These are phyloP conservation scores for Pandemis cinnamomeana DNA, from an alignment of 2,888 invertebrate species.

Conservation along the genomic window DNA sequence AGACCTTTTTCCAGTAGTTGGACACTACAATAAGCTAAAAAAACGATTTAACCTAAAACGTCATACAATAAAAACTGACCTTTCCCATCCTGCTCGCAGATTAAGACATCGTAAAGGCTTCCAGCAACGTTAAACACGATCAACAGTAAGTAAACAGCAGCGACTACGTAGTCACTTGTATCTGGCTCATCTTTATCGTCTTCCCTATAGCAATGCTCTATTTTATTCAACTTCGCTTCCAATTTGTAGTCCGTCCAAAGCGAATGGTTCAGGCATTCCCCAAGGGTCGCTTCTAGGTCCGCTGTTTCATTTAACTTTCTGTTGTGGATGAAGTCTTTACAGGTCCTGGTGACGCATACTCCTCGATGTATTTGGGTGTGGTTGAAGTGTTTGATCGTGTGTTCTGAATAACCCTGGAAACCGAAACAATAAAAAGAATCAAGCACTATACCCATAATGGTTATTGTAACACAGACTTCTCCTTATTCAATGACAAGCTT, in stretches of 20 bases:
- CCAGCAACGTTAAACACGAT: constrained; percentile 64
- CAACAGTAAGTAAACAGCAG: constrained; percentile 61
- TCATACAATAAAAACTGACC: not conserved
- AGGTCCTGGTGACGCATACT: constrained; percentile 66
- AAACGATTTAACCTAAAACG: too few relatives aligned
- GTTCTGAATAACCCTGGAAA: constrained; percentile 70
- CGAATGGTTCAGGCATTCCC: constrained; percentile 68
- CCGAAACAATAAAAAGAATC: not conserved
- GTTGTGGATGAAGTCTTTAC: constrained; percentile 53
- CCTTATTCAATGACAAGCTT: too few relatives aligned
- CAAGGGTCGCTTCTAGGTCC: constrained; percentile 61
- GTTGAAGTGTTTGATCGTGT: constrained; percentile 70
- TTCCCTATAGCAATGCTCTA: constrained; percentile 65
- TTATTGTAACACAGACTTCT: too few relatives aligned
- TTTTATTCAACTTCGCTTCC: constrained; percentile 57
- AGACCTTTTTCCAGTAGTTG: too few relatives aligned
- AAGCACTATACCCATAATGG: too few relatives aligned
- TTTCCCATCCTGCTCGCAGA: constrained; percentile 23
- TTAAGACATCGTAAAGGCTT: constrained; percentile 62
- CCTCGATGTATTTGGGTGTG: constrained; percentile 74
- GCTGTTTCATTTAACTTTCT: constrained; percentile 46
- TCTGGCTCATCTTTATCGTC: constrained; percentile 56
- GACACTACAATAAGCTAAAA: too few relatives aligned
- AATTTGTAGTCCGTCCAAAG: constrained; percentile 62
- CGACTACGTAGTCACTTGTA: constrained; percentile 60